These are phyloP conservation scores for Ceratothoa steindachneri DNA, from an alignment of 2,888 invertebrate species.

Conservation along the genomic window DNA sequence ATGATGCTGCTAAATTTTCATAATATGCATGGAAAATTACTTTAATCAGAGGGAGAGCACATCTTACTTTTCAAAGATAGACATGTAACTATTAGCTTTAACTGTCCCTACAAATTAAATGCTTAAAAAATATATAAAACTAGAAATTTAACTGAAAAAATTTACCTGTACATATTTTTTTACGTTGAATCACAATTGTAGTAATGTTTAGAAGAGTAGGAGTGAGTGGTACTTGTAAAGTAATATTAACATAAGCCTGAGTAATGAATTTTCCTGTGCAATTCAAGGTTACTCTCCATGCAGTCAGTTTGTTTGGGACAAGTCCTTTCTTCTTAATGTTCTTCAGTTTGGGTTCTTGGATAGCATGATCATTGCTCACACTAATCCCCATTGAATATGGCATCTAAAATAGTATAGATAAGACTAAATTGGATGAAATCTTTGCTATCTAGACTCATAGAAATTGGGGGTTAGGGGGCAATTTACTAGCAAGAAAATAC, in stretches of 20 bases:
- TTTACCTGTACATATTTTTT: conserved; percentile 30
- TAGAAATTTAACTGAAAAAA: too few relatives aligned
- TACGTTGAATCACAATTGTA: conserved; percentile 36
- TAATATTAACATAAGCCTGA: conserved; percentile 38
- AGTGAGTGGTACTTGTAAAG: conserved; percentile 37
- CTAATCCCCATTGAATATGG: conserved; percentile 29
- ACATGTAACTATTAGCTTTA: too few relatives aligned
- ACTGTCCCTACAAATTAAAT: too few relatives aligned
- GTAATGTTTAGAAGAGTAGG: conserved; percentile 34
- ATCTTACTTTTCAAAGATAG: too few relatives aligned
- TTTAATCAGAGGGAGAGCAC: too few relatives aligned
- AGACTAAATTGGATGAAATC: neutral
- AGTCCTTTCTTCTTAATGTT: conserved; percentile 36
- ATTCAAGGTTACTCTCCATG: conserved; percentile 30
- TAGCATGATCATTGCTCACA: conserved; percentile 31
- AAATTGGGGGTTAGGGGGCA: too few relatives aligned
- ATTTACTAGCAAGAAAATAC: too few relatives aligned
- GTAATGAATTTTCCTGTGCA: conserved; percentile 42
- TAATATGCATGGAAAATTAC: too few relatives aligned
- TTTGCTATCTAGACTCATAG: neutral
- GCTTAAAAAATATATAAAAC: too few relatives aligned
- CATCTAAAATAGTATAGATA: too few relatives aligned
- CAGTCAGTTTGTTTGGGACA: conserved; percentile 30
- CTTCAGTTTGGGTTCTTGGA: conserved; percentile 17
- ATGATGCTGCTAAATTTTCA: too few relatives aligned